A percentile compares a stretch with the other conserved stretches of the same genome.
Evolutionary conservation across 2,888 invertebrate genomes (phyloP).

Genomic region (Candidula unifasciata): DNA sequence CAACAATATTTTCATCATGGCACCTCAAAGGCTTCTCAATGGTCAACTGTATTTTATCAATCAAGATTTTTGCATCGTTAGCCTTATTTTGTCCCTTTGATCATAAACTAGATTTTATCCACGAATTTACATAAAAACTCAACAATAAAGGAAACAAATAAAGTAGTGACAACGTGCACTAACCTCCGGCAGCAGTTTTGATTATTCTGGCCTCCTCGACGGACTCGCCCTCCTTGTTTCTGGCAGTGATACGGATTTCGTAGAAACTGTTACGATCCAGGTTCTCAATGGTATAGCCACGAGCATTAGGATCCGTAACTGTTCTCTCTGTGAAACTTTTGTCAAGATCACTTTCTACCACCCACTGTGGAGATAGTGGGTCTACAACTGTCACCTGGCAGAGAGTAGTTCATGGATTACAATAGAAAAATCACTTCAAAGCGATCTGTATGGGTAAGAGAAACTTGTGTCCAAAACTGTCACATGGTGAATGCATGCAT

Average conservation of each 20-base stretch:
- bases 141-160: not conserved
- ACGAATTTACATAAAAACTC: too few relatives aligned
- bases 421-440: too few relatives aligned
- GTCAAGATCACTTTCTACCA: not conserved
- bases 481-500: too few relatives aligned
- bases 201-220: constrained; percentile 16
- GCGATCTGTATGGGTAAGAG: too few relatives aligned
- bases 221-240: constrained; percentile 25
- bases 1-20: too few relatives aligned
- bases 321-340: not conserved
- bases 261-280: constrained; percentile 36
- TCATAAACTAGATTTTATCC: too few relatives aligned
- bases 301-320: not conserved
- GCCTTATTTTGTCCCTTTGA: too few relatives aligned
- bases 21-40: too few relatives aligned
- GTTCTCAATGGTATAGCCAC: constrained; percentile 2
- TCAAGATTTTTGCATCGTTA: too few relatives aligned
- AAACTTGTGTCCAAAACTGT: too few relatives aligned
- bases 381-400: constrained; percentile 6
- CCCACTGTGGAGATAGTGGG: not conserved
- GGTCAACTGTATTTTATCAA: too few relatives aligned
- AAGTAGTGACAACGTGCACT: not conserved
- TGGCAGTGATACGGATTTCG: constrained; percentile 22
- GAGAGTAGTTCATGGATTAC: not conserved
- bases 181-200: constrained; percentile 33